Evolutionary conservation across 2,888 invertebrate genomes (phyloP).

Genomic region (Eupithecia abbreviata): DNA sequence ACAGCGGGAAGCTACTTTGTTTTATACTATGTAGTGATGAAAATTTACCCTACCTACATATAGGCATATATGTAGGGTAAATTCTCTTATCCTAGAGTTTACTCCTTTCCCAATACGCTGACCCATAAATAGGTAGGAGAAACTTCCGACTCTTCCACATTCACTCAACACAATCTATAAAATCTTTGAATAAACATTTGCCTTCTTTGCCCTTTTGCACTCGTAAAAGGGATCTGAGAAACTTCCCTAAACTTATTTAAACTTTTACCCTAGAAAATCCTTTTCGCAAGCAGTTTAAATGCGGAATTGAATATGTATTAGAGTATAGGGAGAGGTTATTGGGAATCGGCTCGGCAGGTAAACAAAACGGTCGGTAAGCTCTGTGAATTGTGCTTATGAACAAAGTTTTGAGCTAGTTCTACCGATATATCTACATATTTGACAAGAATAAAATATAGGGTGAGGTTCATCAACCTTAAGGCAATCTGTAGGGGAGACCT

Average conservation of each 20-base stretch:
- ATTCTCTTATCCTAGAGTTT: background rate
- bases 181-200: slow-evolving; percentile 82
- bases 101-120: background rate
- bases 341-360: slow-evolving; percentile 60
- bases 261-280: slow-evolving; percentile 82
- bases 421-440: background rate
- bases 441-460: background rate
- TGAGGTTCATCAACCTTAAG: background rate
- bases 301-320: slow-evolving; percentile 79
- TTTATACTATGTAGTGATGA: background rate
- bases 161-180: slow-evolving; percentile 74
- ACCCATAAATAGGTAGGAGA: slow-evolving; percentile 30
- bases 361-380: slow-evolving; percentile 57
- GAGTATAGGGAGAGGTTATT: slow-evolving; percentile 64
- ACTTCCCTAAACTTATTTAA: slow-evolving; percentile 82
- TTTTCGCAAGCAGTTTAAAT: slow-evolving; percentile 78
- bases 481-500: background rate
- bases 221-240: slow-evolving; percentile 80
- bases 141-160: slow-evolving; percentile 56
- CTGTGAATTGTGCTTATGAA: slow-evolving; percentile 41
- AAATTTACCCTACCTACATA: background rate
- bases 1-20: too few relatives aligned
- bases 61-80: background rate
- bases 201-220: slow-evolving; percentile 80
- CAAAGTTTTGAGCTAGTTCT: slow-evolving; percentile 30